A percentile compares a stretch with the other conserved stretches of the same genome.
phyloP scores from a whole-genome alignment of 2,888 invertebrate genomes.

The Drosophila algonquin region DNA sequence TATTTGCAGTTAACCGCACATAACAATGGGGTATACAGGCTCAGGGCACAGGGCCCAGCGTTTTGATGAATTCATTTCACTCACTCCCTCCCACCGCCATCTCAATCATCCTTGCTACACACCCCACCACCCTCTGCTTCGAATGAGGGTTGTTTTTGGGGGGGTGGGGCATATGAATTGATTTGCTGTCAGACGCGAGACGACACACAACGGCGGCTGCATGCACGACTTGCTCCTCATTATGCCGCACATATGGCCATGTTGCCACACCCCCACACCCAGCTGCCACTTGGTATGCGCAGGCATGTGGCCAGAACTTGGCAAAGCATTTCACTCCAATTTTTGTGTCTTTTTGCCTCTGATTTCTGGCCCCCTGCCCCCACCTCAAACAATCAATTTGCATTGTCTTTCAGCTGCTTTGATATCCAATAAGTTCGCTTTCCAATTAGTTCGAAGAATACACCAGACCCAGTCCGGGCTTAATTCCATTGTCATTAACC shows the following conservation, averaged over 20 bases:
- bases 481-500: conserved; percentile 44
- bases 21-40: conserved; percentile 47
- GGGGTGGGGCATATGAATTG: conserved; percentile 68
- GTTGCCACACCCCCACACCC: conserved; percentile 36
- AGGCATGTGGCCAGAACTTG: conserved; percentile 71
- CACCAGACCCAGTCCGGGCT: background rate
- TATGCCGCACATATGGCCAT: conserved; percentile 76
- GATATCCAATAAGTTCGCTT: background rate
- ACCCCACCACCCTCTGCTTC: background rate
- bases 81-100: background rate
- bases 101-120: conserved; percentile 18
- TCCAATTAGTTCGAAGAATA: background rate
- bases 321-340: conserved; percentile 58
- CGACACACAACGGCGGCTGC: conserved; percentile 35
- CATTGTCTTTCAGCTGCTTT: conserved; percentile 42
- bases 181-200: conserved; percentile 66
- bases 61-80: conserved; percentile 66
- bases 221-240: conserved; percentile 75
- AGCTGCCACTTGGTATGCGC: conserved; percentile 76
- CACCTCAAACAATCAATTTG: conserved; percentile 32
- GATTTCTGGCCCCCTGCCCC: background rate
- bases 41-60: conserved; percentile 1
- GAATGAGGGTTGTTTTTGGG: conserved; percentile 3
- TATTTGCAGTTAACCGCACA: conserved; percentile 71
- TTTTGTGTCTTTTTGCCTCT: conserved; percentile 51